Conservation (phyloP, 2,888 invertebrate genomes). For the Folsomia candida region DNA sequence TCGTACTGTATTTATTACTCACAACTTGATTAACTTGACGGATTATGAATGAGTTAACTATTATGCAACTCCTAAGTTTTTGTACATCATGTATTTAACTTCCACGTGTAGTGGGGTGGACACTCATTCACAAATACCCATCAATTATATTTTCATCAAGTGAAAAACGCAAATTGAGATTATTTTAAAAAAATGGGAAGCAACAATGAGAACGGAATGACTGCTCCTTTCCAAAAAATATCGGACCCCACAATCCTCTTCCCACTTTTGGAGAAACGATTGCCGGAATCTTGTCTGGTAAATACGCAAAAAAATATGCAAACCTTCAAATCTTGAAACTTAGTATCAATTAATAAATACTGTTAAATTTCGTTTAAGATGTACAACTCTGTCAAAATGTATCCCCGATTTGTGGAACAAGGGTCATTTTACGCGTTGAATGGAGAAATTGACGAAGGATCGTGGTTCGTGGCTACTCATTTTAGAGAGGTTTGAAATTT, state of each 20-base stretch:
- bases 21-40: too few species aligned
- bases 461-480: background rate
- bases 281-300: background rate
- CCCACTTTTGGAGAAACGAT: background rate
- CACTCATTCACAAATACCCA: too few species aligned
- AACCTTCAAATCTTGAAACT: too few species aligned
- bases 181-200: too few species aligned
- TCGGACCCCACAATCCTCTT: background rate
- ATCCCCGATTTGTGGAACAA: background rate
- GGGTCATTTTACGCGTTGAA: background rate
- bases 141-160: too few species aligned
- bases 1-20: too few species aligned
- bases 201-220: background rate
- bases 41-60: too few species aligned
- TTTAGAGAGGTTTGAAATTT: background rate
- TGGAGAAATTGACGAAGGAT: background rate
- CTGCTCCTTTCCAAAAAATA: background rate
- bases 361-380: background rate
- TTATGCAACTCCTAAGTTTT: too few species aligned
- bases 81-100: too few species aligned
- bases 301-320: too few species aligned
- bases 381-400: background rate
- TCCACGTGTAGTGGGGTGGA: too few species aligned
- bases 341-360: background rate
- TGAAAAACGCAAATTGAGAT: too few species aligned